These are phyloP conservation scores for Actinernus sp. DNA, from an alignment of 92 coral and sea anemone species.

Conservation along the genomic window DNA sequence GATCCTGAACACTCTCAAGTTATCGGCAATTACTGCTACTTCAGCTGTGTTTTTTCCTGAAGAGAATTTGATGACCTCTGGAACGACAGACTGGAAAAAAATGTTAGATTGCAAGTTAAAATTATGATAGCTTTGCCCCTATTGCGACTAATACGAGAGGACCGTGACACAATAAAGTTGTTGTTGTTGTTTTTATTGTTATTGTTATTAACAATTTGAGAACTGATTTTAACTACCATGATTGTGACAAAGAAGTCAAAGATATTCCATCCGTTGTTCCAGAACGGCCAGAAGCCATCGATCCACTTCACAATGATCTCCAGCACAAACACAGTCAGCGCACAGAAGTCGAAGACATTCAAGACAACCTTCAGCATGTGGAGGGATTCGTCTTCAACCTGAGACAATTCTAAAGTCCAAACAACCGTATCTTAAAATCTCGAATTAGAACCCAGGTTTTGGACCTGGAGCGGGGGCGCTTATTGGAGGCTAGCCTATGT, in stretches of 20 bases:
- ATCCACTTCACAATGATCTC: constrained; percentile 97
- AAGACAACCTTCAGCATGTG: constrained; percentile 76
- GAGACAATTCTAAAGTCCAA: constrained; percentile 72
- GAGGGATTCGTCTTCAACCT: constrained; percentile 76
- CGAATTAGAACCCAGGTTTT: no score
- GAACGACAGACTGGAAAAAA: constrained; percentile 87
- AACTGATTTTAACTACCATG: no score
- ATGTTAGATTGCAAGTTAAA: no score
- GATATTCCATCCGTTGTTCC: constrained; percentile 98
- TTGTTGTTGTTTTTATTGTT: no score
- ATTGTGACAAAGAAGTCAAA: constrained; percentile 97
- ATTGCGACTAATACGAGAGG: no score
- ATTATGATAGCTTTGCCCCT: no score
- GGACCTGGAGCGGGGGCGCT: no score
- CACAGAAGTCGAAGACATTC: constrained; percentile 90
- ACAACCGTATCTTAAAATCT: no score
- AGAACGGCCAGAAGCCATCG: constrained; percentile 97
- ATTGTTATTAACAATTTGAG: no score
- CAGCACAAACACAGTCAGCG: constrained; percentile 90
- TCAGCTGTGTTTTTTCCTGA: constrained; percentile 83
- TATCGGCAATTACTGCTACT: constrained; percentile 93
- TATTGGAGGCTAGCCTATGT: no score
- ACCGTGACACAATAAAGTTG: no score
- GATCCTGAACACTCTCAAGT: constrained; percentile 93
- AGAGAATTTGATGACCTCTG: constrained; percentile 86